Base-by-base conservation (phyloP, 2,888 invertebrate genomes). In the Caenorhabditis imperialis region DNA sequence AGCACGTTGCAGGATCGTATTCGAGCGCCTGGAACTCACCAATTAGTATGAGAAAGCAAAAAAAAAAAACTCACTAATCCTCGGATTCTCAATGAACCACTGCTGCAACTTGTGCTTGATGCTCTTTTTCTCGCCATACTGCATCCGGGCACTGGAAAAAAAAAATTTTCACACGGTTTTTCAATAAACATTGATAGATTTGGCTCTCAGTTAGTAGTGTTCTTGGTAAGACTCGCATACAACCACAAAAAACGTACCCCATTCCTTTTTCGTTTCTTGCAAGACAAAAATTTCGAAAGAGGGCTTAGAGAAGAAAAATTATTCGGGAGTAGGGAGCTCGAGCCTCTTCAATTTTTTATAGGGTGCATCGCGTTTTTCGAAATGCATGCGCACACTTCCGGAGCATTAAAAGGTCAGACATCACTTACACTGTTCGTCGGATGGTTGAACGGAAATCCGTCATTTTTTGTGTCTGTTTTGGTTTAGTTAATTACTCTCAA, bases 81-180 rank as follows among this genome's bases (percentile, higher is more conserved):
- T 93, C 92, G 97, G 96, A 91, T 98, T 98, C 91, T 98, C 97
- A 91, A 98, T 94, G 92, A 98, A 98, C 91, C 97, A 98, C 86
- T 97, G 92, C 91, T 98, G 96, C 90, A 98, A 93, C 90, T 96
- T 92, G 92, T 97, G 96, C 92, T 97, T 97, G 91, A 97, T 93
- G 89, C 96, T 96, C 90, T 96, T 96, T 91, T 98, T 97, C 91
- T 96, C 96, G 91, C 97, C 98, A 90, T 97, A 98, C 91, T 98
- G 97, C 90, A 98, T 97, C 87, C 96, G 94, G 87, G 98, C 97
- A 92, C 97, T 98, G 93, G 47, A 93, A 94, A 48, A n/a, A n/a
- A n/a, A n/a, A n/a, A n/a, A n/a, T n/a, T n/a, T n/a, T n/a, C n/a
- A n/a, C n/a, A n/a, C n/a, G n/a, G n/a, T n/a, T n/a, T n/a, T n/a